Evolutionary conservation across 2,888 invertebrate species (phyloP).

Genomic region (Deroplatys truncata): DNA sequence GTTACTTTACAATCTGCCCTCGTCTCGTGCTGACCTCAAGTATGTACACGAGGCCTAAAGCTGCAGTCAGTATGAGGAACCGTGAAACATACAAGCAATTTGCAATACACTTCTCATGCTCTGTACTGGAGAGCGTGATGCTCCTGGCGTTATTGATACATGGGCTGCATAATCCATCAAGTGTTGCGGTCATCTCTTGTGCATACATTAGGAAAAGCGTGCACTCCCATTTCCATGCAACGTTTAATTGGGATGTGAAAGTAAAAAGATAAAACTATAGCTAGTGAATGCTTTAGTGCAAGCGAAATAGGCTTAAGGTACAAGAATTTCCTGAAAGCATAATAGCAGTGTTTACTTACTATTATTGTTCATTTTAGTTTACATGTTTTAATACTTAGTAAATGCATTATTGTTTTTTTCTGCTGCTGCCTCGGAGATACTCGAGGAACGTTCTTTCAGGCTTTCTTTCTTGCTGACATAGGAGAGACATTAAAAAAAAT

Average conservation of each 20-base stretch:
- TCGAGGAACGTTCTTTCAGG: too few species aligned
- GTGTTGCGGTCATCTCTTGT: neutral
- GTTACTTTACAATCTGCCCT: neutral
- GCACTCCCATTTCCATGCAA: neutral
- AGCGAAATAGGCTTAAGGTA: too few species aligned
- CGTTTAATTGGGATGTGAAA: neutral
- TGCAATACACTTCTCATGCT: neutral
- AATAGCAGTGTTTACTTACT: too few species aligned
- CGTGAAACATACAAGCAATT: neutral
- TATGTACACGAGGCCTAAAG: too few species aligned
- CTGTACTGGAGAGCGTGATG: neutral
- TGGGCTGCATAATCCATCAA: neutral
- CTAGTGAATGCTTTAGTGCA: too few species aligned
- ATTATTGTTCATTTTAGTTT: too few species aligned
- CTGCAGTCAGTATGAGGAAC: neutral
- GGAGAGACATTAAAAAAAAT: too few species aligned
- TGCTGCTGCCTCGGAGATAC: too few species aligned
- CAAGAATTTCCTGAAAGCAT: too few species aligned
- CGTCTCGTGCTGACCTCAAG: neutral
- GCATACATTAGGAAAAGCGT: neutral
- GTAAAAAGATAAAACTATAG: neutral
- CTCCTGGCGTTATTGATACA: neutral
- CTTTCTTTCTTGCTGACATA: too few species aligned
- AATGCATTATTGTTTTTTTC: too few species aligned
- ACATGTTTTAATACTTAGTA: too few species aligned